Evolutionary conservation across 1,140 invertebrate genomes (phyloP), one percentile per base, ranked within the genome.

Genomic region (Hirudo medicinalis): DNA sequence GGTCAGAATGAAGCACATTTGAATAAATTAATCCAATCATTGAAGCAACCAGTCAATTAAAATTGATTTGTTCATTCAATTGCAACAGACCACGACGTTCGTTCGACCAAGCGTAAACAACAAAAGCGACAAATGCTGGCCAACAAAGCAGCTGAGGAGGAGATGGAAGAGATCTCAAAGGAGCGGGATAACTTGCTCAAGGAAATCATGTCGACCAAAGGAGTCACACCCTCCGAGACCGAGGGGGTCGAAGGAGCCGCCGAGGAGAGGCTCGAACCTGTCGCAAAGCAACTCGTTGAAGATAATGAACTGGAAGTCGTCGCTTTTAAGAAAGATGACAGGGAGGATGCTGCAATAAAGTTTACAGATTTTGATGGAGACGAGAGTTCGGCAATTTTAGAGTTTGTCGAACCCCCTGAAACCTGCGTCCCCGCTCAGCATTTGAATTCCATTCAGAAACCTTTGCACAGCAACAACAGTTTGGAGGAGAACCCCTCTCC

Each of bases 101-200:
- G 29, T 20, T 63, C 22, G 22, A 63, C 22, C 57, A 63, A 63
- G 69, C 71, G 79, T 29, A 78, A 78, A 71, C 69, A 78, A 22
- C 67, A 76, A 27, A 81, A 79, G 71, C 74, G 79, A 11, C 73
- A 75, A 29, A 78, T 79, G 67, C 71, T 77, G 57, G 76, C 78
- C n/a, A 77, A 80, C 55, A 74, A 75, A 53, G 80, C 78, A 1
- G 80, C 79, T 5, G 78, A 79, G 67, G 76, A 77, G 19, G 80
- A 81, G 72, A 74, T 80, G 68, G 77, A 78, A 0, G 80, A 81
- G 71, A 81, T 81, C 29, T 75, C 75, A 11, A 72, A 80, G 25
- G 80, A 81, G 71, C 78, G 80, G 72, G 76, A 80, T 63, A 63
- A 25, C 57, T 77, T 79, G 75, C 72, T 81, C 54, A 76, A 73